A percentile compares a stretch with the other conserved stretches of the same genome.
These are phyloP conservation scores for Anolis sagrei DNA, from an alignment of 2,113 vertebrate species.

Conservation along the genomic window DNA sequence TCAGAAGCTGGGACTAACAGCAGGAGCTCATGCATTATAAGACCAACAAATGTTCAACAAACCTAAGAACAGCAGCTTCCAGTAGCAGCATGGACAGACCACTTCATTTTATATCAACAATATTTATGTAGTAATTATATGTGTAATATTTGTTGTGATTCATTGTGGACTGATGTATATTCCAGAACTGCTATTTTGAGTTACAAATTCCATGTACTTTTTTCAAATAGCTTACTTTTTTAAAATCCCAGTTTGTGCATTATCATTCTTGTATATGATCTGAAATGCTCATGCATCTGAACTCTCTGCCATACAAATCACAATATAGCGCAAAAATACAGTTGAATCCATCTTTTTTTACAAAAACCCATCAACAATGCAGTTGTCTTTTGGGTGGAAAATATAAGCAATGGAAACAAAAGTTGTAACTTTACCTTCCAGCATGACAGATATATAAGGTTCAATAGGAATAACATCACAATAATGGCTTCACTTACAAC, in stretches of 20 bases:
- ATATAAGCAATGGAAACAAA: neutral
- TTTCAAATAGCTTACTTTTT: neutral
- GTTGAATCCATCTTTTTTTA: neutral
- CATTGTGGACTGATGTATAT: too few relatives aligned
- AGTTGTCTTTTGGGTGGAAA: neutral
- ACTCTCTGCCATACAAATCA: neutral
- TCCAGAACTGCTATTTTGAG: neutral
- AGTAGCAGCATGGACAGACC: too few relatives aligned
- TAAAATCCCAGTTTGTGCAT: neutral
- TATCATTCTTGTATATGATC: neutral
- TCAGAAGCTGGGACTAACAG: too few relatives aligned
- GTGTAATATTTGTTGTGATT: too few relatives aligned
- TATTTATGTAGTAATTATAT: too few relatives aligned
- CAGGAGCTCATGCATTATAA: too few relatives aligned
- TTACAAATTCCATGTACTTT: neutral
- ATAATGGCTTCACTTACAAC: neutral
- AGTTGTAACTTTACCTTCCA: neutral
- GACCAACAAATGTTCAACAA: too few relatives aligned
- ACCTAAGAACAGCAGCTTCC: too few relatives aligned
- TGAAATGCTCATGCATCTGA: neutral
- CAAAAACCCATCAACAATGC: neutral
- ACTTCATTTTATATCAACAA: too few relatives aligned
- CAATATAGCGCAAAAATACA: neutral
- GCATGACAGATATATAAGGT: neutral
- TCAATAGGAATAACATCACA: constrained; percentile 13